Conservation (phyloP, 2,113 vertebrate genomes). For the Elephas maximus region DNA sequence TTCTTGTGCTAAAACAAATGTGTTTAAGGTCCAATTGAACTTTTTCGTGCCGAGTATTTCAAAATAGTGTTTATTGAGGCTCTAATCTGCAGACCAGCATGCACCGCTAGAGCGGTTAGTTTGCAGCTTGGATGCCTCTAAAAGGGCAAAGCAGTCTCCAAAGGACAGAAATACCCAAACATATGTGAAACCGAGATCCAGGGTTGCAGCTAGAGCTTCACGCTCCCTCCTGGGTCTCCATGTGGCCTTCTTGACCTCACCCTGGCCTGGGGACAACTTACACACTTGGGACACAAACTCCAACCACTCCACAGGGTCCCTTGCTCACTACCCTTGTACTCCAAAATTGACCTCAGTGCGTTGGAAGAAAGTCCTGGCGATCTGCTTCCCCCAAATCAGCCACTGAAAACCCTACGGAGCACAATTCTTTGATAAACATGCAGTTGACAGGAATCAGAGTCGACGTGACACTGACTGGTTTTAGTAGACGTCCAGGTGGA, state of each 20-base stretch:
- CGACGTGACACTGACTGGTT: background rate
- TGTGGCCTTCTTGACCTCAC: background rate
- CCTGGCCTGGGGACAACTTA: background rate
- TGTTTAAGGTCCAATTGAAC: background rate
- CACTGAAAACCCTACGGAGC: background rate
- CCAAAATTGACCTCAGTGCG: background rate
- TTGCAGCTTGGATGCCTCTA: background rate
- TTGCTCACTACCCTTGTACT: background rate
- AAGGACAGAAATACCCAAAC: background rate
- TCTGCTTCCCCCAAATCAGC: background rate
- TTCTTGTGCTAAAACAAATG: constrained; percentile 36
- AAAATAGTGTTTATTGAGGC: background rate
- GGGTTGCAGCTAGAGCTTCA: background rate
- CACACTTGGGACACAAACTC: background rate
- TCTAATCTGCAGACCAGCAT: background rate
- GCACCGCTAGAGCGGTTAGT: background rate
- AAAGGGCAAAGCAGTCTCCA: background rate
- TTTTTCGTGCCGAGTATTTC: background rate
- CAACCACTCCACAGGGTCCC: background rate
- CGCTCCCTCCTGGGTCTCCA: fast-evolving
- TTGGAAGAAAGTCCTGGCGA: background rate
- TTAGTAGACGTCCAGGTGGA: background rate
- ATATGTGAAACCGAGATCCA: background rate
- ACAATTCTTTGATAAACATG: background rate
- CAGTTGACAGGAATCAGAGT: background rate